Conservation (phyloP, 2,113 vertebrate species). For the Nycticryphes semicollaris region DNA sequence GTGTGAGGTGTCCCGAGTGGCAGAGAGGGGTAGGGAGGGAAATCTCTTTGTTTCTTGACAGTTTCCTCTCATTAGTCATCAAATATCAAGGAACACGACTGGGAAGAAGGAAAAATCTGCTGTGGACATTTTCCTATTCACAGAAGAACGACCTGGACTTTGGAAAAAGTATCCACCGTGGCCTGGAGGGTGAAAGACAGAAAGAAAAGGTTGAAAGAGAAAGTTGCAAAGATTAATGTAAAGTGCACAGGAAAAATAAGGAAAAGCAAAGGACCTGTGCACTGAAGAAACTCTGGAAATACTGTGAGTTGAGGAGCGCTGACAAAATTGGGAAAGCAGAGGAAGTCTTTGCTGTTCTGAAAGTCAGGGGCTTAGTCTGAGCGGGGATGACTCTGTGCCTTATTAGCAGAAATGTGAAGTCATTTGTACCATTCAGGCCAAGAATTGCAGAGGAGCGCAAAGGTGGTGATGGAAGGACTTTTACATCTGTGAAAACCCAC, state of each 20-base stretch:
- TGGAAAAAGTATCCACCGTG: fast-evolving
- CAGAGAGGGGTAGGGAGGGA: neutral
- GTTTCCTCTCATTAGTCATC: neutral
- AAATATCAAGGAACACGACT: neutral
- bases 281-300: neutral
- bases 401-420: neutral
- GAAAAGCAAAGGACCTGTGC: neutral
- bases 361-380: neutral
- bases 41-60: neutral
- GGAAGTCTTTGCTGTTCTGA: neutral
- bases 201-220: neutral
- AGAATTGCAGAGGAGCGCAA: neutral
- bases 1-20: neutral
- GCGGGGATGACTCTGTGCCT: neutral
- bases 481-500: fast-evolving
- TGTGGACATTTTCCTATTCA: neutral
- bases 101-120: neutral
- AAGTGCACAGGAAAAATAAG: neutral
- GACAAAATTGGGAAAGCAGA: neutral
- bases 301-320: neutral
- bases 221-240: neutral
- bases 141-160: neutral
- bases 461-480: neutral
- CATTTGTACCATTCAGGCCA: neutral
- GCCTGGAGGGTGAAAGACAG: neutral